Percentiles rank a stretch among this genome's conserved stretches.
Conservation (phyloP, 2,888 invertebrate species). For the Miltochrista miniata region DNA sequence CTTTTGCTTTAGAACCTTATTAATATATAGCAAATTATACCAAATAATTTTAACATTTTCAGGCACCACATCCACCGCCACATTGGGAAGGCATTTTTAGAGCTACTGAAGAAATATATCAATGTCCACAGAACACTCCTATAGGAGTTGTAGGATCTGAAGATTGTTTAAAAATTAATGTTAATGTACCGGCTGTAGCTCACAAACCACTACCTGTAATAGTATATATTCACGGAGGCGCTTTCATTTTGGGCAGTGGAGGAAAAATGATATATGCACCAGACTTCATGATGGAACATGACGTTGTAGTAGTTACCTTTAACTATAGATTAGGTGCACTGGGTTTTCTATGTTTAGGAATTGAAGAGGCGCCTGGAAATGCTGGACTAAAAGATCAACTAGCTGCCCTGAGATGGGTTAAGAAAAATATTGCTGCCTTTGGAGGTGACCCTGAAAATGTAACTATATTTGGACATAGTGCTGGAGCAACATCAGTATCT, state of each 20-base stretch:
- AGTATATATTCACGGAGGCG: conserved; percentile 71
- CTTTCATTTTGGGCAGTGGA: conserved; percentile 62
- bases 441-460: conserved; percentile 65
- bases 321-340: conserved; percentile 64
- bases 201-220: conserved; percentile 57
- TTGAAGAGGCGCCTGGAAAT: conserved; percentile 64
- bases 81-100: conserved; percentile 60
- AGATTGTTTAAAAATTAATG: conserved; percentile 65
- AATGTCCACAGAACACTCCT: conserved; percentile 44
- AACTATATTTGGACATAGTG: conserved; percentile 66
- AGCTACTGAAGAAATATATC: conserved; percentile 53
- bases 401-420: conserved; percentile 64
- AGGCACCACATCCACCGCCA: conserved; percentile 64
- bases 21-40: too few relatives aligned
- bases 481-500: conserved; percentile 54
- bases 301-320: conserved; percentile 64
- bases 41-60: conserved; percentile 16
- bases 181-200: conserved; percentile 53
- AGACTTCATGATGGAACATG: conserved; percentile 57
- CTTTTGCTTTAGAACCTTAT: too few relatives aligned
- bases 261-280: conserved; percentile 59
- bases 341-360: conserved; percentile 62
- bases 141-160: conserved; percentile 47
- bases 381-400: conserved; percentile 66
- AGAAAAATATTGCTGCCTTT: conserved; percentile 63